These are phyloP conservation scores for Lepidurus arcticus DNA, from an alignment of 1,140 invertebrate genomes.

Conservation along the genomic window DNA sequence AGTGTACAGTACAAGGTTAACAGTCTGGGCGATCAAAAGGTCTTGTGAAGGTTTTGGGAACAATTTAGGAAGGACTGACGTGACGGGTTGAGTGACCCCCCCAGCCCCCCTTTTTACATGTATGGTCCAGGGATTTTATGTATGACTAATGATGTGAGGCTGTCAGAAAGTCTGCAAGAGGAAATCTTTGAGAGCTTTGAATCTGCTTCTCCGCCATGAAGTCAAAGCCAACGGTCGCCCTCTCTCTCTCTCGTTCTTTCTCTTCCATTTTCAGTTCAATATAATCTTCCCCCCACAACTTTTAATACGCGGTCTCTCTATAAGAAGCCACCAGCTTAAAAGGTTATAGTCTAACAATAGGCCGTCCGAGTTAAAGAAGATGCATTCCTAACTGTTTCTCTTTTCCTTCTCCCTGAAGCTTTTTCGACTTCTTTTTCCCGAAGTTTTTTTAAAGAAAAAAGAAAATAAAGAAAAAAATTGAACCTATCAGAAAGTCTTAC, in stretches of 20 bases:
- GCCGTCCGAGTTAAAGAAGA: not conserved
- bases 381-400: not conserved
- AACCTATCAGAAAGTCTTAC: no score
- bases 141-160: conserved; percentile 19
- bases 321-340: not conserved
- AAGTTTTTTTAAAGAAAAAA: not conserved
- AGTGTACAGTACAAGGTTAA: no score
- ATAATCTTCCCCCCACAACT: no score
- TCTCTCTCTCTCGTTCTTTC: not conserved
- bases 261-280: no score
- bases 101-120: not conserved
- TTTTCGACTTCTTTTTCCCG: not conserved
- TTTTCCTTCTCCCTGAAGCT: not conserved
- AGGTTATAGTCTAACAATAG: not conserved
- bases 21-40: no score
- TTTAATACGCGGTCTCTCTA: not conserved
- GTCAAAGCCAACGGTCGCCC: not conserved
- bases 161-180: conserved; percentile 14
- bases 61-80: not conserved
- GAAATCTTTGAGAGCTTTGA: not conserved
- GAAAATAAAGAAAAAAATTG: no score
- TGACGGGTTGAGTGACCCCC: not conserved
- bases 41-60: not conserved
- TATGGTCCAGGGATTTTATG: not conserved
- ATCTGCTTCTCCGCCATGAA: not conserved